Evolutionary conservation across 2,113 vertebrate genomes (phyloP), one percentile per base, ranked within the genome.

Genomic region (Nansenia antarctica): DNA sequence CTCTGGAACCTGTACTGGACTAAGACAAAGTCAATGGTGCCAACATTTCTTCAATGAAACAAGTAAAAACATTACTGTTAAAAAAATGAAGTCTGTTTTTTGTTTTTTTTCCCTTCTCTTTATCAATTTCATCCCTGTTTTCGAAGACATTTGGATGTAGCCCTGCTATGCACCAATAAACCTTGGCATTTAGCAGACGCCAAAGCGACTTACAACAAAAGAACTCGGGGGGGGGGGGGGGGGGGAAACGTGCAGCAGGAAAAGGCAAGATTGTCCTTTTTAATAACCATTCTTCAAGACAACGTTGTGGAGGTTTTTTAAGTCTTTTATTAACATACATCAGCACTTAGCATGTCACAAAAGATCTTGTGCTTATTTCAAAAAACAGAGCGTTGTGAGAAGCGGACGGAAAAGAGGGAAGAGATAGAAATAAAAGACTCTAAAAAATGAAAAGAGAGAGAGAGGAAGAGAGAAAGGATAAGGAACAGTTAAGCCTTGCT

Each of bases 311-410:
- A 70, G 57, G 65, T 73, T 79, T 84, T n/a, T 80, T 77, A 88
- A 90, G 90, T 93, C 90, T 90, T 94, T 94, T 94, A 94, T 93
- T 94, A 93, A 94, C 89, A 93, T 93, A 94, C 91, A 93, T 91
- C 84, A 93, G 91, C 92, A 94, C 92, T 86, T 85, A 79, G 91
- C 91, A 88, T 88, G 91, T 85, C 79, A 93, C 93, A 93, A 88
- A 92, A 94, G 69, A 76, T 89, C 87, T 93, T 94, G 93, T 94
- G 94, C 94, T 94, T 87, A 71, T 84, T 85, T 93, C 89, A 86
- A 92, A 93, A 89, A 94, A 63, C 35, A 57, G 90, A 85, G 76
- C 83, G 78, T n/a, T 49, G 84, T 89, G 86, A 76, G 86, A 86
- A 90, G 78, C 82, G 83, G 86, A 88, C 82, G 69, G 69, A 82